Evolutionary conservation across 2,888 invertebrate genomes (phyloP), one percentile per base, ranked within the genome.

Genomic region (Melanostoma scalare): DNA sequence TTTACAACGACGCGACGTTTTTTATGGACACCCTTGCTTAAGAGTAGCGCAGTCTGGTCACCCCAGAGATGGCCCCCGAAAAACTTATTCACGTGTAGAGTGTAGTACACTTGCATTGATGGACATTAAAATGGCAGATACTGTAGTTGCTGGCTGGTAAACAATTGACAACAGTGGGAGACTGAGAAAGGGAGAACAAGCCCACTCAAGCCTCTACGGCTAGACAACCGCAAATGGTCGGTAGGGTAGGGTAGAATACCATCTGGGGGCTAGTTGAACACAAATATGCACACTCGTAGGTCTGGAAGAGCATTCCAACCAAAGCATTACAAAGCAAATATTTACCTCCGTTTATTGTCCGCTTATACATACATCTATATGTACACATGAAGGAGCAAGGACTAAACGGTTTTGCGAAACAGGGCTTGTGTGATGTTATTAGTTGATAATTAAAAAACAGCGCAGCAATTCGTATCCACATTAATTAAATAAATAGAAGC

Each of bases 371-470:
- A 58, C 52, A 52, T 30, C 6, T 3, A 1, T 1, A 48, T 50
- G 30, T 30, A 31, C 1, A 33, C 40, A 46, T 31, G 30, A 46
- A 60, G 56, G 33, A 9, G 20, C 20, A 55, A 60, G 60, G 71
- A 72, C 72, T 48, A 76, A 81, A 67, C 71, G 60, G 76, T 67
- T 81, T 20, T 81, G 71, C 67, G 10, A 35, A 76, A 65, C 60
- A 60, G 46, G 42, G 55, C 61, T 67, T 76, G 67, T 81, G 81
- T 61, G 53, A 31, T 67, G 48, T 61, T 72, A 76, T 76, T 76
- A 68, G 67, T 72, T 48, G 80, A 76, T 65, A 76, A 76, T 81
- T 72, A 76, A 76, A 76, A 81, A 76, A 67, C 56, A 52, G 63
- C 61, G 40, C 44, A 42, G 67, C 53, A 44, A 81, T 81, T 63